phyloP scores from a whole-genome alignment of 2,797 vertebrate species.

The Lepidocolaptes lacrymiger region DNA sequence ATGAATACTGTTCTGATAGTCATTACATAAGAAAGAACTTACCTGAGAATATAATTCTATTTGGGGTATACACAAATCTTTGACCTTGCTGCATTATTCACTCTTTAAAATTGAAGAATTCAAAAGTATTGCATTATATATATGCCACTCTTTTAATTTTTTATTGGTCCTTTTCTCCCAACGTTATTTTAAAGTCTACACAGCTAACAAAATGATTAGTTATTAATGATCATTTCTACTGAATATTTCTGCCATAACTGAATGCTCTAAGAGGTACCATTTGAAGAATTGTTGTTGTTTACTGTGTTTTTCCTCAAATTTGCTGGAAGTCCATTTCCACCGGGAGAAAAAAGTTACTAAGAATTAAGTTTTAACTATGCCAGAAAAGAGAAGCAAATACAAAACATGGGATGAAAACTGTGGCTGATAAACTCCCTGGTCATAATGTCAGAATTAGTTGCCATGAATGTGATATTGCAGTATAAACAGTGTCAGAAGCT shows the following conservation, averaged over 20 bases:
- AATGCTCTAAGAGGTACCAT: not conserved
- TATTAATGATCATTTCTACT: not conserved
- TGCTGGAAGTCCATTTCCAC: not conserved
- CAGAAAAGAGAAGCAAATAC: not conserved
- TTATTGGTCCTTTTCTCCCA: conserved; percentile 25
- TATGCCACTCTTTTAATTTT: conserved; percentile 30
- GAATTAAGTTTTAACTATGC: not conserved
- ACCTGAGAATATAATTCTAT: not conserved
- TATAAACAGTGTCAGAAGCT: not conserved
- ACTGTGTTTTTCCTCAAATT: not conserved
- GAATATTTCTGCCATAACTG: not conserved
- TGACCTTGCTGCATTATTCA: conserved; percentile 50
- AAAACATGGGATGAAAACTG: not conserved
- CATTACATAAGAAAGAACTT: not conserved
- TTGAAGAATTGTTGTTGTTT: not conserved
- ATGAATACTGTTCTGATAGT: not conserved
- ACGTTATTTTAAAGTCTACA: conserved; percentile 38
- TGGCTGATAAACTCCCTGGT: not conserved
- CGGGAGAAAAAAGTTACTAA: not conserved
- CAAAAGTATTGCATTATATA: conserved; percentile 29
- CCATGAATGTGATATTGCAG: not conserved
- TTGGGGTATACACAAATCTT: not conserved
- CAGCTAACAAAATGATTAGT: not conserved
- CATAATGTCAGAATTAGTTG: not conserved
- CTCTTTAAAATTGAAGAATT: conserved; percentile 14